Conservation (phyloP, 2,888 invertebrate species). For the Sarcophaga rosellei region DNA sequence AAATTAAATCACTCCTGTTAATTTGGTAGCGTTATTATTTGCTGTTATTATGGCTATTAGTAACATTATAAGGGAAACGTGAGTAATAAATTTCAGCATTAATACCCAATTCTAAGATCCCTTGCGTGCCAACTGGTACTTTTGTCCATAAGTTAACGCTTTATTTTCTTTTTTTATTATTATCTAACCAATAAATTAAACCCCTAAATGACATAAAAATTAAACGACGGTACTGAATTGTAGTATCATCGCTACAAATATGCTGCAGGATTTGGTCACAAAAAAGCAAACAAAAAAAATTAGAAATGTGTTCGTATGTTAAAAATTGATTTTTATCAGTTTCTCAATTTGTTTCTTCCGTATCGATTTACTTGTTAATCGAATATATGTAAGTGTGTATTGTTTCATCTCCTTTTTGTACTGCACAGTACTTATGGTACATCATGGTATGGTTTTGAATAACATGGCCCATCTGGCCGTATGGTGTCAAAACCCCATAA, state of each 20-base stretch:
- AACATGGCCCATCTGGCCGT: too few species aligned
- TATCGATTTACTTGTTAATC: too few species aligned
- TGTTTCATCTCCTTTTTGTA: too few species aligned
- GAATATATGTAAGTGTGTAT: too few species aligned
- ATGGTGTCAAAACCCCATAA: too few species aligned
- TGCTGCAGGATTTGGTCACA: too few species aligned
- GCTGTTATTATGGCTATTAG: neutral
- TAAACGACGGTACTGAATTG: constrained; percentile 24
- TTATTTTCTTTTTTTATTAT: constrained; percentile 12
- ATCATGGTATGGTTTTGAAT: too few species aligned
- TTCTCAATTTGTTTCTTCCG: neutral
- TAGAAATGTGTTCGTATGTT: neutral
- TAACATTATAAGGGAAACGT: constrained; percentile 16
- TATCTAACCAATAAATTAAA: constrained; percentile 14
- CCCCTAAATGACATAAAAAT: constrained; percentile 29
- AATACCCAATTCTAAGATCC: constrained; percentile 23
- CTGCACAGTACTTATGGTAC: too few species aligned
- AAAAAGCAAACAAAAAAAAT: too few species aligned
- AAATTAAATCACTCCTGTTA: constrained; percentile 46
- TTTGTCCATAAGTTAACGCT: constrained; percentile 14
- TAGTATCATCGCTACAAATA: constrained; percentile 22
- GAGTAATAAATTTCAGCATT: constrained; percentile 20
- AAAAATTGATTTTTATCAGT: neutral
- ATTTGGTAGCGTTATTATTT: constrained; percentile 36
- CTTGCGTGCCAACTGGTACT: constrained; percentile 24